These are phyloP conservation scores for Nymphalis polychloros DNA, from an alignment of 2,888 invertebrate genomes.

Conservation along the genomic window DNA sequence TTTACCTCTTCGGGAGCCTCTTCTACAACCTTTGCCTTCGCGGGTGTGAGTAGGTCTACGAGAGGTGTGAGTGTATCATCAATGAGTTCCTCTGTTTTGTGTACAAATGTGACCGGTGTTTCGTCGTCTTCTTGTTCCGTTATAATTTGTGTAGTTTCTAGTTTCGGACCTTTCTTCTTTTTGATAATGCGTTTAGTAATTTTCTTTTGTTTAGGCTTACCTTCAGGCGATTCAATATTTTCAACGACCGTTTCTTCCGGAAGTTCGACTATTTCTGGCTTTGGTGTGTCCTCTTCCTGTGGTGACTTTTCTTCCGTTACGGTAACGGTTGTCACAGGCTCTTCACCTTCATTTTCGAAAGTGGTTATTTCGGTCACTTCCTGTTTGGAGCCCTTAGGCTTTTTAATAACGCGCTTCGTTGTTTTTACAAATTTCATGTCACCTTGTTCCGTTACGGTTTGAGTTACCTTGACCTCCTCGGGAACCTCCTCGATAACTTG, in stretches of 20 bases:
- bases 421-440: conserved; percentile 1
- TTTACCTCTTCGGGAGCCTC: conserved; percentile 6
- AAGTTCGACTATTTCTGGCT: conserved; percentile 34
- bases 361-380: background rate
- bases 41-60: conserved; percentile 31
- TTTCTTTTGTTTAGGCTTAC: conserved; percentile 51
- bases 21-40: conserved; percentile 22
- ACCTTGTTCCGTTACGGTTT: background rate
- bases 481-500: background rate
- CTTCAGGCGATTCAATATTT: conserved; percentile 43
- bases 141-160: conserved; percentile 7
- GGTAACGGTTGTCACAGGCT: background rate
- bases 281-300: conserved; percentile 41
- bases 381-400: background rate
- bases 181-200: conserved; percentile 46
- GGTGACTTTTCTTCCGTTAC: background rate
- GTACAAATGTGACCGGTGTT: conserved; percentile 45
- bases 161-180: conserved; percentile 25
- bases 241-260: conserved; percentile 44
- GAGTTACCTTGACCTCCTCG: background rate
- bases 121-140: conserved; percentile 57
- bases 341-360: background rate
- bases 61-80: conserved; percentile 15
- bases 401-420: background rate
- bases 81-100: conserved; percentile 16